Evolutionary conservation across 2,888 invertebrate genomes (phyloP).

Genomic region (Cynaeus angustus): DNA sequence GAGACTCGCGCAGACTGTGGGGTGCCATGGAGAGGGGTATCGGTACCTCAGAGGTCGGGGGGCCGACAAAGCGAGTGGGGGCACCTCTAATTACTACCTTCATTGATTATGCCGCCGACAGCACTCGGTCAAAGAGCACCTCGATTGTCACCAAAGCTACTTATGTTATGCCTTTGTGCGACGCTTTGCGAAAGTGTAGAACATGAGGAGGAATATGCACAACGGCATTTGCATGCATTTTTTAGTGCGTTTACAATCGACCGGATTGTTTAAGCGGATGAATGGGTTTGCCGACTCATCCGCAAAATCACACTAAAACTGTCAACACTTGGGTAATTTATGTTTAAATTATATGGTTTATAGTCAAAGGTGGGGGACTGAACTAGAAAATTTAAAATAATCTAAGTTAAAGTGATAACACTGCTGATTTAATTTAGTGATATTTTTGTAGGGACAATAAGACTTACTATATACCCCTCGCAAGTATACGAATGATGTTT

Average conservation of each 20-base stretch:
- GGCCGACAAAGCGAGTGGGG: conserved; percentile 71
- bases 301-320: conserved; percentile 27
- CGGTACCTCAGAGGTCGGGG: conserved; percentile 57
- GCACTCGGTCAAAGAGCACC: conserved; percentile 53
- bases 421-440: too few relatives aligned
- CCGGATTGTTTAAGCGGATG: conserved; percentile 6
- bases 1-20: conserved; percentile 65
- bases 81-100: conserved; percentile 59
- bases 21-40: conserved; percentile 67
- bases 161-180: conserved; percentile 55
- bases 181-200: conserved; percentile 11
- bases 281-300: conserved; percentile 19
- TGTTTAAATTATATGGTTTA: background rate
- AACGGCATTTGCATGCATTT: conserved; percentile 41
- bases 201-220: conserved; percentile 40
- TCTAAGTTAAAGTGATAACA: too few relatives aligned
- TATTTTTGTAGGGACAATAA: too few relatives aligned
- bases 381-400: background rate
- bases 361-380: background rate
- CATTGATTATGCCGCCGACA: conserved; percentile 59
- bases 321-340: conserved; percentile 26
- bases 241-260: conserved; percentile 11
- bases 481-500: too few relatives aligned
- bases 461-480: too few relatives aligned
- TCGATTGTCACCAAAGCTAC: conserved; percentile 55